Conservation (phyloP, 23 tunicate genomes). For the Ciona savignyi region DNA sequence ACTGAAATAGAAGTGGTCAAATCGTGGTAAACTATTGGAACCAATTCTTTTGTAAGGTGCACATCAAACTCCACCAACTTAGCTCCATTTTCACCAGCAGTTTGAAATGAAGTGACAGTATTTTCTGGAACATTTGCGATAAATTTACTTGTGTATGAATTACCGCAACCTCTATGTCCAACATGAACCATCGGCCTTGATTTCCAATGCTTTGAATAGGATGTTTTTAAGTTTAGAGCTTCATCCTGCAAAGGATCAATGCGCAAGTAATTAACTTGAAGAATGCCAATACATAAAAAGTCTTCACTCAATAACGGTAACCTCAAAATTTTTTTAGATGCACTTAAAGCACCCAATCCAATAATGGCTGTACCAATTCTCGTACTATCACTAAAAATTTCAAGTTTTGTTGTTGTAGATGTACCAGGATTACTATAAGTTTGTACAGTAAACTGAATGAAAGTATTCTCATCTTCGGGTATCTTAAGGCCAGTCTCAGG, state of each 20-base stretch:
- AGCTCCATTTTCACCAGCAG: conserved; percentile 33
- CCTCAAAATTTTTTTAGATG: no score
- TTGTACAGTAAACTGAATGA: no score
- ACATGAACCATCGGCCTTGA: conserved; percentile 28
- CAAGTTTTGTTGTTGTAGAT: no score
- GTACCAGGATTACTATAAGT: no score
- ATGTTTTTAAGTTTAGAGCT: conserved; percentile 14
- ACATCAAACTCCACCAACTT: conserved; percentile 90
- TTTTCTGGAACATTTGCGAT: conserved; percentile 60
- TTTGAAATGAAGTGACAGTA: conserved; percentile 43
- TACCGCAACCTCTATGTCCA: conserved; percentile 83
- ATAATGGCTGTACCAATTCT: no score
- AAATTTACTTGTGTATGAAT: conserved; percentile 63
- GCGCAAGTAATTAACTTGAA: conserved; percentile 16
- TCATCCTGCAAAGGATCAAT: conserved; percentile 10
- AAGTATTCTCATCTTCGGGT: no score
- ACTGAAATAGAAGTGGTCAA: conserved; percentile 35
- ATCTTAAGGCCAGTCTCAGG: conserved; percentile 4
- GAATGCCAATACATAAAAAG: no score
- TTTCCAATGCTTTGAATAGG: conserved; percentile 34
- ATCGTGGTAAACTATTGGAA: conserved; percentile 90
- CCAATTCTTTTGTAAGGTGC: conserved; percentile 67
- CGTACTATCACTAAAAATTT: no score
- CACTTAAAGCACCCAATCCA: no score
- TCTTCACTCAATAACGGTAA: no score